phyloP scores from a whole-genome alignment of 2,113 vertebrate genomes.

The Cygnus atratus region DNA sequence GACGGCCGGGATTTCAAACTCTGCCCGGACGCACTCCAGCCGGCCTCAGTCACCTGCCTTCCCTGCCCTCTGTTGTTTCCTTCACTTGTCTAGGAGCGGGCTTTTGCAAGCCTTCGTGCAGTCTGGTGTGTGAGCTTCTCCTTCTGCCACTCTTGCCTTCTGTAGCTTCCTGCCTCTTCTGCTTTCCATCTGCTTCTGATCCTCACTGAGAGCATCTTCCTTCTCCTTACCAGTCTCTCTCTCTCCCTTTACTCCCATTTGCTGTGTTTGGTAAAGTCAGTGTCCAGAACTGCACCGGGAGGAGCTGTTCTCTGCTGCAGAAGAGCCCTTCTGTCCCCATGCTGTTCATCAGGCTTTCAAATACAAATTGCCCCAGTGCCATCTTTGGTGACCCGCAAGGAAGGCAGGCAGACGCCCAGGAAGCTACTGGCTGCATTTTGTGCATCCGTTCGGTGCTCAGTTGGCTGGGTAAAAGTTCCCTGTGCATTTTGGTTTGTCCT shows the following conservation, averaged over 20 bases:
- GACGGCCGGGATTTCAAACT: neutral
- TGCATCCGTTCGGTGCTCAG: neutral
- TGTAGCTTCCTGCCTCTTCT: constrained; percentile 32
- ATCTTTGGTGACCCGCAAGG: neutral
- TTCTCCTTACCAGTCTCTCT: neutral
- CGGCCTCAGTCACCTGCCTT: neutral
- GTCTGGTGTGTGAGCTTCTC: constrained; percentile 37
- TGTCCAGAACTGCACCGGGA: neutral
- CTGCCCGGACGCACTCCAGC: neutral
- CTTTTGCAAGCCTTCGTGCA: constrained; percentile 7
- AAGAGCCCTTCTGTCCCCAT: neutral
- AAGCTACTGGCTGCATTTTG: neutral
- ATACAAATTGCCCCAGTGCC: neutral
- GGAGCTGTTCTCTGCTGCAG: neutral
- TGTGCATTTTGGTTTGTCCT: constrained; percentile 61
- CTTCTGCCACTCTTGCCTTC: constrained; percentile 50
- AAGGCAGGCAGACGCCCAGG: neutral
- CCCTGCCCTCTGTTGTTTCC: neutral
- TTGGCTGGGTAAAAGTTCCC: constrained; percentile 73
- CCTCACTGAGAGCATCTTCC: constrained; percentile 22
- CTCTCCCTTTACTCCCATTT: neutral
- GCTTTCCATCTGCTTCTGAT: constrained; percentile 54
- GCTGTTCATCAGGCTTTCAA: neutral
- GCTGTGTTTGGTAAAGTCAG: neutral
- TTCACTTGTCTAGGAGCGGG: neutral